Percentiles rank a stretch among this genome's conserved stretches.
Conservation (phyloP, 2,888 invertebrate species). For the Pheosia gnoma region DNA sequence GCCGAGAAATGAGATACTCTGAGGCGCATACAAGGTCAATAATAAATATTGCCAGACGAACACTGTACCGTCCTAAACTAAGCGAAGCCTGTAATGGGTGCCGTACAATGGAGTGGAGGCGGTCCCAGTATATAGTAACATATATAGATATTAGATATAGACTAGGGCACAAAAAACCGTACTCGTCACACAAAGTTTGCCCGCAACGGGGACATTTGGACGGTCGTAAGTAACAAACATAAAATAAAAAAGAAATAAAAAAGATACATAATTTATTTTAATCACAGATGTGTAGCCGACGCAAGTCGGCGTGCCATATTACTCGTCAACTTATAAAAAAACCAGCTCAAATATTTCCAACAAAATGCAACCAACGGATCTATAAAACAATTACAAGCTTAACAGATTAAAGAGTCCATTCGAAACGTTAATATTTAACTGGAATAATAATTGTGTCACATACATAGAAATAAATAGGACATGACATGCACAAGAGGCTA, state of each 20-base stretch:
- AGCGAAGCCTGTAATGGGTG: too few relatives aligned
- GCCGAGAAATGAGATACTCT: too few relatives aligned
- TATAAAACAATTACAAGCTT: conserved; percentile 47
- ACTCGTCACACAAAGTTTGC: too few relatives aligned
- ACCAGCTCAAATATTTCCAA: conserved; percentile 44
- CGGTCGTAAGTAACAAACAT: conserved; percentile 39
- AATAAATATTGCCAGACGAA: too few relatives aligned
- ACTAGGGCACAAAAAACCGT: too few relatives aligned
- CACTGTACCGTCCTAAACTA: too few relatives aligned
- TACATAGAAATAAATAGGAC: conserved; percentile 52
- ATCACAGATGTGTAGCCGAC: conserved; percentile 71
- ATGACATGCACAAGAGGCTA: conserved; percentile 71
- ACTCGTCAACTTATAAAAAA: conserved; percentile 32
- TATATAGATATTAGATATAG: too few relatives aligned
- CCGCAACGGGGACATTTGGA: neutral
- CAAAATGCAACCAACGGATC: conserved; percentile 49
- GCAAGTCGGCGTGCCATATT: conserved; percentile 40
- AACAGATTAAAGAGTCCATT: conserved; percentile 38
- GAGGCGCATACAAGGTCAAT: too few relatives aligned
- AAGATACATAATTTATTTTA: conserved; percentile 74
- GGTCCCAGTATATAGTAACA: too few relatives aligned
- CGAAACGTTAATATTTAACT: conserved; percentile 29
- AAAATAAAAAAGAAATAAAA: conserved; percentile 54
- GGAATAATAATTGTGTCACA: conserved; percentile 39
- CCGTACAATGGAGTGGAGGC: too few relatives aligned